phyloP scores from a whole-genome alignment of 1,140 invertebrate genomes.

The Geopemphigus sp. region DNA sequence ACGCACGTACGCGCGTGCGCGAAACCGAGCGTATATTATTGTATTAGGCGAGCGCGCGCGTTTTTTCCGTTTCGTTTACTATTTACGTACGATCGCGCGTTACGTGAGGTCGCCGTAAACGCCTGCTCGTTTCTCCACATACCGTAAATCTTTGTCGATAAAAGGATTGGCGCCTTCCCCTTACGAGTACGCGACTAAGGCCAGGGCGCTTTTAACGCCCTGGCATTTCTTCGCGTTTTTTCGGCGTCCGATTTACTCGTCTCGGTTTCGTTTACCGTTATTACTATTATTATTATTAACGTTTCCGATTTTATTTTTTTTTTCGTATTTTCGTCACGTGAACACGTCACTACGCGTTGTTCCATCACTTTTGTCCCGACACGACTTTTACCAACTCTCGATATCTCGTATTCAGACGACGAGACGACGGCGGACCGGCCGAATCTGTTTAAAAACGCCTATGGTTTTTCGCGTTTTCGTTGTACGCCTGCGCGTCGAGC shows the following conservation, averaged over 20 bases:
- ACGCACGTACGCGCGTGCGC: background rate
- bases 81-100: constrained; percentile 3
- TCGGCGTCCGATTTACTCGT: background rate
- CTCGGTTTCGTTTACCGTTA: background rate
- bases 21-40: background rate
- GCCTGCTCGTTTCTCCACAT: no score
- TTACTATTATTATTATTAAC: background rate
- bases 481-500: no score
- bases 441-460: no score
- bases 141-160: no score
- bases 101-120: no score
- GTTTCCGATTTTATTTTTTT: no score
- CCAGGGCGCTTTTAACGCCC: no score
- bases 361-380: background rate
- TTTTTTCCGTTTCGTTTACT: constrained; percentile 18
- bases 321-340: background rate
- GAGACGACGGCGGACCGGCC: no score
- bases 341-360: background rate
- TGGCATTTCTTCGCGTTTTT: background rate
- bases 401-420: background rate
- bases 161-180: no score
- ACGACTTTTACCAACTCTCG: background rate
- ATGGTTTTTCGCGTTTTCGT: no score
- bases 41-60: background rate
- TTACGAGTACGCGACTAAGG: no score